Conservation (phyloP, 2,888 invertebrate species). For the Drosophila colorata region DNA sequence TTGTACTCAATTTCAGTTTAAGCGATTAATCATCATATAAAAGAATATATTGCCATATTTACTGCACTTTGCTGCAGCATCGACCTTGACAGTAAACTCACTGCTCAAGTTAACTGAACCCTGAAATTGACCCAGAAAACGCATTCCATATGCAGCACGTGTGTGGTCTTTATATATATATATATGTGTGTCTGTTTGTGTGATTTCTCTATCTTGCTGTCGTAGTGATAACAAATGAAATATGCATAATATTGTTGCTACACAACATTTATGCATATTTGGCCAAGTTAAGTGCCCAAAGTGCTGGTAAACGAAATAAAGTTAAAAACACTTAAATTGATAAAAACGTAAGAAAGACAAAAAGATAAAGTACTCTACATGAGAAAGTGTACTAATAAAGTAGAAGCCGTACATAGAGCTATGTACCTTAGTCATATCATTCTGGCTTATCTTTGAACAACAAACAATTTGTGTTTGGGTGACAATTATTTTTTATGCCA, state of each 20-base stretch:
- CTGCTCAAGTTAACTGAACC: neutral
- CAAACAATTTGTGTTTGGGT: neutral
- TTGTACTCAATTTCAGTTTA: slow-evolving; percentile 16
- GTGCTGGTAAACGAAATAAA: neutral
- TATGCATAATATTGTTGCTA: slow-evolving; percentile 25
- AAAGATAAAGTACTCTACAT: neutral
- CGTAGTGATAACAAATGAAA: slow-evolving; percentile 47
- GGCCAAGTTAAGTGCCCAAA: slow-evolving; percentile 9
- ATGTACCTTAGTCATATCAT: neutral
- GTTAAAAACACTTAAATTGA: slow-evolving; percentile 15
- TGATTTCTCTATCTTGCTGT: slow-evolving; percentile 6
- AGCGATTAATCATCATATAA: slow-evolving; percentile 47
- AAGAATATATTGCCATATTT: slow-evolving; percentile 12
- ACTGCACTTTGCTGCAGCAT: slow-evolving; percentile 10
- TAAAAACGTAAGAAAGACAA: slow-evolving; percentile 8
- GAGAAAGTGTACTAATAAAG: neutral
- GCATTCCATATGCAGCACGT: slow-evolving; percentile 7
- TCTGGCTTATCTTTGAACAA: neutral
- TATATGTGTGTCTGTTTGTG: slow-evolving; percentile 1
- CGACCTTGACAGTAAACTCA: slow-evolving; percentile 1
- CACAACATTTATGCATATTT: slow-evolving; percentile 12
- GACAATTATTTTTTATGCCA: neutral
- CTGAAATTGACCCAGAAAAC: slow-evolving; percentile 10
- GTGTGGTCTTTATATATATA: neutral
- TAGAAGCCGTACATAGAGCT: neutral